phyloP scores from a whole-genome alignment of 2,797 vertebrate genomes.

The Dryobates pubescens region DNA sequence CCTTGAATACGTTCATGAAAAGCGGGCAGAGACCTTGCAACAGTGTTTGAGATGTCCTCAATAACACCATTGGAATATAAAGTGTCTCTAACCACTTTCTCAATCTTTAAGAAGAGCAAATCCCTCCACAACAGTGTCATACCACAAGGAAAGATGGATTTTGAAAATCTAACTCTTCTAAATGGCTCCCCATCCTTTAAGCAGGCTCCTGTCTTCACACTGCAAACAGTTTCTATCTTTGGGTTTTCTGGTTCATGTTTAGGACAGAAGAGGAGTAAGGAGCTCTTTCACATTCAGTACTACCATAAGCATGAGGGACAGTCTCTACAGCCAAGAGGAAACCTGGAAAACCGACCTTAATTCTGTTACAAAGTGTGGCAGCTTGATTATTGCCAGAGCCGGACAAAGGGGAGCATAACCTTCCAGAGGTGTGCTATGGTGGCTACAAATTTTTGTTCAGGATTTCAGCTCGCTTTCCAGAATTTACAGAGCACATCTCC shows the following conservation, averaged over 20 bases:
- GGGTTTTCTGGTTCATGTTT: background rate
- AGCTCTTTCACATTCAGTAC: background rate
- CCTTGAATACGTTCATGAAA: conserved; percentile 8
- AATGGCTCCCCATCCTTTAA: background rate
- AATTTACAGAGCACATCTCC: background rate
- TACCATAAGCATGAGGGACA: too few species aligned
- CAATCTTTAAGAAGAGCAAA: background rate
- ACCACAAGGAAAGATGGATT: background rate
- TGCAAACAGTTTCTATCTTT: background rate
- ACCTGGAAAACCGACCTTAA: background rate
- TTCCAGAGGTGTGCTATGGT: background rate
- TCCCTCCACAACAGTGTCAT: background rate
- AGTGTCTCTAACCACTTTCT: background rate
- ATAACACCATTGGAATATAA: background rate
- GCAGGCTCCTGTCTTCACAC: background rate
- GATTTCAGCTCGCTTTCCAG: background rate
- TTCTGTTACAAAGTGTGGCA: background rate
- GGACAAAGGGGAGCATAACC: background rate
- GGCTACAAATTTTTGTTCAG: rapidly evolving
- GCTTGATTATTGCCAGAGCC: background rate
- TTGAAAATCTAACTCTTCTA: background rate
- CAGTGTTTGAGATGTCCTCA: background rate
- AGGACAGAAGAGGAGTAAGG: background rate
- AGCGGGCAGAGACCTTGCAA: background rate
- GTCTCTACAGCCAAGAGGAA: background rate